Base-by-base conservation (phyloP, 2,888 invertebrate species). In the Thyatira batis region DNA sequence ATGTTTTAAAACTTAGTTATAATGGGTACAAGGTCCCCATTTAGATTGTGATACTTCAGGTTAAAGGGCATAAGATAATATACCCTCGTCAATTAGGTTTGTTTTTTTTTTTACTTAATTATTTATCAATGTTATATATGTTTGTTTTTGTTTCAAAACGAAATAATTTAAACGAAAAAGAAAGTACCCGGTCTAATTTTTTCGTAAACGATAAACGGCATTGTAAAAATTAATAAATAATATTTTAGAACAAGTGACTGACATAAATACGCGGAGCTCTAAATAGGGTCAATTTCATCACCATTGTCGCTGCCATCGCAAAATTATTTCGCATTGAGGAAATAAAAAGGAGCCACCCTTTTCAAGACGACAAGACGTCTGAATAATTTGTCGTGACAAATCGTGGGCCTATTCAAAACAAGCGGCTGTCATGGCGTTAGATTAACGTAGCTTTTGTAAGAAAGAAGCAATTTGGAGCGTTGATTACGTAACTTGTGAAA, bases 341-440 rank as follows among this genome's bases (percentile, higher is more conserved):
- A 65, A 73, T 67, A 69, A 69, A 72, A 72, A 74, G 39, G 68
- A 65, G 69, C 67, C 76, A 81, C 78, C 82, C 82, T 83, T 81
- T 82, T 83, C 79, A 79, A 71, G 71, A 69, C 75, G 69, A 71
- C 65, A 68, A 69, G 75, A 72, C 72, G 75, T 74, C 77, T 81
- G 83, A 83, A 85, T 85, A 85, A 85, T 84, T 85, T 84, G 82
- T 76, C 73, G 76, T 81, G 84, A 85, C 84, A 84, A 85, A 85
- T 85, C 76, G 82, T 69, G 69, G 71, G 67, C 76, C 80, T 73
- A 82, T 84, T 84, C 82, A 80, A 80, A 84, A 82, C 80, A 84
- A 81, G 74, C 72, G 68, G 57, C 63, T 67, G 75, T 71, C 71
- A 57, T 54, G 63, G 67, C 70, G 68, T 65, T 65, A 75, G 78